A percentile compares a stretch with the other conserved stretches of the same genome.
phyloP scores from a whole-genome alignment of 2,113 vertebrate species.

The Gadus macrocephalus region DNA sequence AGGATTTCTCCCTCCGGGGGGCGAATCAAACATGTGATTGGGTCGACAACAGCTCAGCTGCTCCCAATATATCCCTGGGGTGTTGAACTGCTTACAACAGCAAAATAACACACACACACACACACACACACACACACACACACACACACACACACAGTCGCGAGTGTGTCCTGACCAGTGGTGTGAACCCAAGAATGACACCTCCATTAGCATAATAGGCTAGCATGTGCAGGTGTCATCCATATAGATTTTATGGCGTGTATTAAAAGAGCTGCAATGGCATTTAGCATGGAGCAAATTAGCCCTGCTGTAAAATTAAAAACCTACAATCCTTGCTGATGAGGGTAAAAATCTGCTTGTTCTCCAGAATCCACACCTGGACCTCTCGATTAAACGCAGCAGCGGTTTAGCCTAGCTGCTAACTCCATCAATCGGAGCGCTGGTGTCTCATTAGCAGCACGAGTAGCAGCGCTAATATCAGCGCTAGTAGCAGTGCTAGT shows the following conservation, averaged over 20 bases:
- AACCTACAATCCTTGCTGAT: not conserved
- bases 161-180: conserved; percentile 54
- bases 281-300: conserved; percentile 43
- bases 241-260: conserved; percentile 63
- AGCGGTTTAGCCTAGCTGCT: no score
- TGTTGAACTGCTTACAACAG: conserved; percentile 58
- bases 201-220: conserved; percentile 63
- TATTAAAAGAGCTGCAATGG: conserved; percentile 57
- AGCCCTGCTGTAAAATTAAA: conserved; percentile 1
- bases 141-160: conserved; percentile 12
- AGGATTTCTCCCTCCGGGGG: conserved; percentile 56
- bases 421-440: no score
- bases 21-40: conserved; percentile 67
- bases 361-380: conserved; percentile 3
- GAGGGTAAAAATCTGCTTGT: conserved; percentile 4
- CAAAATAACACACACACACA: conserved; percentile 43
- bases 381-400: conserved; percentile 8
- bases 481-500: not conserved
- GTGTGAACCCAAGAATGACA: conserved; percentile 67
- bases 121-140: conserved; percentile 33
- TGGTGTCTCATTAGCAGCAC: no score
- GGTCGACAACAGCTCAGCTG: conserved; percentile 46
- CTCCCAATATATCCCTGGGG: conserved; percentile 51
- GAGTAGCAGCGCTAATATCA: no score
- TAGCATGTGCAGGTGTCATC: conserved; percentile 56